A percentile compares a stretch with the other conserved stretches of the same genome.
Evolutionary conservation across 2,797 vertebrate genomes (phyloP).

Genomic region (Rhynchonycteris naso): DNA sequence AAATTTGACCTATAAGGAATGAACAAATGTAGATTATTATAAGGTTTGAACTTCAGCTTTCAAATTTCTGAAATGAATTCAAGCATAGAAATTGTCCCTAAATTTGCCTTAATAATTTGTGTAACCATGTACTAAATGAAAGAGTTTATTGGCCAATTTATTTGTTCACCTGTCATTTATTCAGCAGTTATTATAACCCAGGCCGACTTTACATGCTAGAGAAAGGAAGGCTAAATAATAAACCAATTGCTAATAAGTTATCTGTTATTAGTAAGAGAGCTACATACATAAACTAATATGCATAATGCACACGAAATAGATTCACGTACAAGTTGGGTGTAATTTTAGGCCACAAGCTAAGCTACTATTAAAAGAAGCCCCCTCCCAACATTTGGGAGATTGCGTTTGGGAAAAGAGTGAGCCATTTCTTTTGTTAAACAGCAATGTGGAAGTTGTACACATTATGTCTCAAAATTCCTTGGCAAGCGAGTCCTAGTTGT

Average conservation of each 20-base stretch:
- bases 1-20: background rate
- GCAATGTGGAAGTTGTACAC: background rate
- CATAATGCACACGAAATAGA: background rate
- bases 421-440: background rate
- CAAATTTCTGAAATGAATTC: conserved; percentile 12
- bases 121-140: background rate
- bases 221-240: background rate
- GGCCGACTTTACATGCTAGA: background rate
- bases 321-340: background rate
- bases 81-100: background rate
- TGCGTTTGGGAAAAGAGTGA: background rate
- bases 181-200: background rate
- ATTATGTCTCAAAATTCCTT: background rate
- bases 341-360: background rate
- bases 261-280: background rate
- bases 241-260: background rate
- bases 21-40: background rate
- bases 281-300: background rate
- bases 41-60: background rate
- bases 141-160: background rate
- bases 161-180: background rate
- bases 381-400: background rate
- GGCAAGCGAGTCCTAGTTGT: background rate
- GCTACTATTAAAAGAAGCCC: background rate
- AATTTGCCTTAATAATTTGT: background rate